Conservation (phyloP, 1,140 invertebrate species). For the Bilobella aurantiaca region DNA sequence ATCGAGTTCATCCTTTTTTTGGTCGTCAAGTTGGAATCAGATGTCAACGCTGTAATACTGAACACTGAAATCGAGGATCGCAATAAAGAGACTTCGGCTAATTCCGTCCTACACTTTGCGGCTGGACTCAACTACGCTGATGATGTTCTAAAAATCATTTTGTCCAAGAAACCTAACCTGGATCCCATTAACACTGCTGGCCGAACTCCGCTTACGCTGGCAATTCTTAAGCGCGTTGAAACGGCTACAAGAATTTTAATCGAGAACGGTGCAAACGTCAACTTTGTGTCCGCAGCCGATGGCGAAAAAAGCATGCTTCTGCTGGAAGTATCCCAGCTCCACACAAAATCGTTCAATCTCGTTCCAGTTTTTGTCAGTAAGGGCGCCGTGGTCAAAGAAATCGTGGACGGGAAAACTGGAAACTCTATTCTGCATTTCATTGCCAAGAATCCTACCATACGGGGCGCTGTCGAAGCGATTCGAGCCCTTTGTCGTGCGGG, state of each 20-base stretch:
- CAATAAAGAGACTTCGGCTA: neutral
- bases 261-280: constrained; percentile 39
- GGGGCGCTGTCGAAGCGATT: constrained; percentile 24
- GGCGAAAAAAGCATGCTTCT: constrained; percentile 21
- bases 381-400: constrained; percentile 31
- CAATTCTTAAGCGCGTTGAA: constrained; percentile 8
- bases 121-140: neutral
- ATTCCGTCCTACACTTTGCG: constrained; percentile 12
- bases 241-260: constrained; percentile 29
- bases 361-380: constrained; percentile 25
- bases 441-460: constrained; percentile 11
- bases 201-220: constrained; percentile 16
- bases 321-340: neutral
- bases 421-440: constrained; percentile 38
- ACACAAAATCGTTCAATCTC: constrained; percentile 5
- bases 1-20: constrained; percentile 14
- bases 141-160: neutral
- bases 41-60: constrained; percentile 18
- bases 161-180: constrained; percentile 13
- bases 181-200: constrained; percentile 14
- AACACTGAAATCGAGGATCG: too few species aligned
- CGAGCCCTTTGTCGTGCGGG: constrained; percentile 36
- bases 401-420: constrained; percentile 29
- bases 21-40: constrained; percentile 7
- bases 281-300: constrained; percentile 35